phyloP scores from a whole-genome alignment of 1,140 invertebrate genomes.

The Papilio helenus region DNA sequence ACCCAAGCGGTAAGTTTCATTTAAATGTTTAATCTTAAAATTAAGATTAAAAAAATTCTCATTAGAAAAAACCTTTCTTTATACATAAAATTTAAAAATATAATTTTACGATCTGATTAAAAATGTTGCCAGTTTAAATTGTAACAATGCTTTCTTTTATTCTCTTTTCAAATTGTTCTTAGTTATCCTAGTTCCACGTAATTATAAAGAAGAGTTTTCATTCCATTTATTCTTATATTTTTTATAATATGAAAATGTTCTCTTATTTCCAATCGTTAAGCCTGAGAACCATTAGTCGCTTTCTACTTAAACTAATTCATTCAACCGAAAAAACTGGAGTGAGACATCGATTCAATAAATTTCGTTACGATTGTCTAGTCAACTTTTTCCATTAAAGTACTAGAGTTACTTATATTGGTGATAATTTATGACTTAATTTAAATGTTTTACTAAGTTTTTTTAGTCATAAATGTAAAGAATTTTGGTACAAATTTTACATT shows the following conservation, averaged over 20 bases:
- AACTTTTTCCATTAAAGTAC: too few species aligned
- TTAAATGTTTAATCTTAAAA: neutral
- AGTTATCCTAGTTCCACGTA: neutral
- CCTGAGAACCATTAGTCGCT: conserved; percentile 43
- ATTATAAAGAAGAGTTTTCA: neutral
- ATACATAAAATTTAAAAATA: too few species aligned
- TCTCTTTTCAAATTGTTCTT: neutral
- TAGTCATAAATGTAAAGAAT: too few species aligned
- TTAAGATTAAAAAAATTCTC: conserved; percentile 17
- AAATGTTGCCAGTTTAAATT: neutral
- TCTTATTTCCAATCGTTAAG: neutral
- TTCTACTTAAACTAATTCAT: conserved; percentile 37
- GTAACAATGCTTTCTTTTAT: neutral
- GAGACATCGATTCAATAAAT: conserved; percentile 46
- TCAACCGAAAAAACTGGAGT: conserved; percentile 36
- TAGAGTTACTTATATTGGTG: too few species aligned
- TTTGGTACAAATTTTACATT: too few species aligned
- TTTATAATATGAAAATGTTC: too few species aligned
- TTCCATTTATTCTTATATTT: too few species aligned
- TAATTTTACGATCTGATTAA: neutral
- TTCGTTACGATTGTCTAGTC: conserved; percentile 33
- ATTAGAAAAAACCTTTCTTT: conserved; percentile 23
- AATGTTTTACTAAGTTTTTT: too few species aligned
- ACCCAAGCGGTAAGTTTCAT: conserved; percentile 71
- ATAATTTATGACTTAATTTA: too few species aligned